phyloP scores from a whole-genome alignment of 2,888 invertebrate species.

The Drosophila incognita region DNA sequence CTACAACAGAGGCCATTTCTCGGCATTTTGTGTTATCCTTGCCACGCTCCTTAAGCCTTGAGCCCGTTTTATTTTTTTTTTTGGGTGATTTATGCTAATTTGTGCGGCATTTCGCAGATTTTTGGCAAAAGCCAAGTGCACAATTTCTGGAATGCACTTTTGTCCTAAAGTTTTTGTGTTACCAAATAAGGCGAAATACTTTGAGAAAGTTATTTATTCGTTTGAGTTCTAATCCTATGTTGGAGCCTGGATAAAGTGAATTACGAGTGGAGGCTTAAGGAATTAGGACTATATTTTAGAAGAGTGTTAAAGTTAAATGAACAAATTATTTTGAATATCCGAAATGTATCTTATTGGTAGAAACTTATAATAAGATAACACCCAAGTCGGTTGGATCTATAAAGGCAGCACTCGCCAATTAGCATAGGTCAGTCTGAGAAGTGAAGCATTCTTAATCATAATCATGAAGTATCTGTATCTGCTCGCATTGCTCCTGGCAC shows the following conservation, averaged over 20 bases:
- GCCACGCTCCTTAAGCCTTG: slow-evolving; percentile 9
- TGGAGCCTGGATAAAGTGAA: neutral
- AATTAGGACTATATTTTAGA: neutral
- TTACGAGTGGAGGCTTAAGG: neutral
- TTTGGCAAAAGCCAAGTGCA: slow-evolving; percentile 35
- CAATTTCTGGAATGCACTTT: slow-evolving; percentile 47
- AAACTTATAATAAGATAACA: neutral
- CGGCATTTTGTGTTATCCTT: slow-evolving; percentile 34
- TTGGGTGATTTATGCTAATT: slow-evolving; percentile 72
- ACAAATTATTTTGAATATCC: neutral
- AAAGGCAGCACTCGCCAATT: too few species aligned
- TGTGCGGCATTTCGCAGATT: slow-evolving; percentile 68
- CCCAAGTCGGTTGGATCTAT: too few species aligned
- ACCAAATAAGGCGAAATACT: neutral
- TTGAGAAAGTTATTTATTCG: neutral
- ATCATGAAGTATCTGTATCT: slow-evolving; percentile 13
- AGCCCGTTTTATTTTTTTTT: slow-evolving; percentile 13
- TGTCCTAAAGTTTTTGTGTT: neutral
- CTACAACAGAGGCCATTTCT: slow-evolving; percentile 19
- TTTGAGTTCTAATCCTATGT: neutral
- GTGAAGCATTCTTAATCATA: neutral
- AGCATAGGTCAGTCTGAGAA: too few species aligned
- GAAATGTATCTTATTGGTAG: neutral
- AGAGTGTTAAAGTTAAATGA: neutral
- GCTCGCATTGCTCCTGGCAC: too few species aligned